Percentiles rank a stretch among this genome's conserved stretches.
Evolutionary conservation across 2,888 invertebrate species (phyloP).

Genomic region (Clepsis dumicolana): DNA sequence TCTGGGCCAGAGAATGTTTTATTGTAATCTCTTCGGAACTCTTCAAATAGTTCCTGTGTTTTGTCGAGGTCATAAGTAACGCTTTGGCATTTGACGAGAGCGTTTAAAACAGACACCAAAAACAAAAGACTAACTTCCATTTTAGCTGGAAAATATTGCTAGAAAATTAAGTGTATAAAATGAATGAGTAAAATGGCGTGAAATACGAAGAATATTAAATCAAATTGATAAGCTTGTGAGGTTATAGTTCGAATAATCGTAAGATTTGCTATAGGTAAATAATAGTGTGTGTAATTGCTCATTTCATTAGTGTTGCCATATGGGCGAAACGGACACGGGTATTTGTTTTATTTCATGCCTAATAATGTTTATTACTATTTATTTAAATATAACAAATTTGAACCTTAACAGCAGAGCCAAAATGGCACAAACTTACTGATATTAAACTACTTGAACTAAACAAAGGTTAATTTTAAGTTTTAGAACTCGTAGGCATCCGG

Average conservation of each 20-base stretch:
- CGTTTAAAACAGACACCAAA: not conserved
- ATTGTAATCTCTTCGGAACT: not conserved
- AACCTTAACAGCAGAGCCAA: too few species aligned
- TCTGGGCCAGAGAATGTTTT: not conserved
- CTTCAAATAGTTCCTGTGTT: not conserved
- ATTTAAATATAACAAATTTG: too few species aligned
- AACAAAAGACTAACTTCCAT: not conserved
- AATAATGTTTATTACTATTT: too few species aligned
- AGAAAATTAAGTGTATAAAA: too few species aligned
- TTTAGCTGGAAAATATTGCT: too few species aligned
- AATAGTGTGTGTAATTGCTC: not conserved
- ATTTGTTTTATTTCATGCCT: too few species aligned
- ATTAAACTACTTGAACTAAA: too few species aligned
- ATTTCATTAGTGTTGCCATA: not conserved
- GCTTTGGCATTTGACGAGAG: not conserved
- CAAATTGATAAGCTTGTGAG: not conserved
- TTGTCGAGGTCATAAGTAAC: not conserved
- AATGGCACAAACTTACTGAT: too few species aligned
- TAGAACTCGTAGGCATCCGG: too few species aligned
- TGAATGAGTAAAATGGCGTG: not conserved
- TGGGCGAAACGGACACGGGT: not conserved
- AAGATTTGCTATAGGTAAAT: not conserved
- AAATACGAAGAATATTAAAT: not conserved
- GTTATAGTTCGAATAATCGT: not conserved
- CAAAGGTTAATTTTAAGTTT: too few species aligned